Conservation (phyloP, 2,888 invertebrate species). For the Oligia strigilis region DNA sequence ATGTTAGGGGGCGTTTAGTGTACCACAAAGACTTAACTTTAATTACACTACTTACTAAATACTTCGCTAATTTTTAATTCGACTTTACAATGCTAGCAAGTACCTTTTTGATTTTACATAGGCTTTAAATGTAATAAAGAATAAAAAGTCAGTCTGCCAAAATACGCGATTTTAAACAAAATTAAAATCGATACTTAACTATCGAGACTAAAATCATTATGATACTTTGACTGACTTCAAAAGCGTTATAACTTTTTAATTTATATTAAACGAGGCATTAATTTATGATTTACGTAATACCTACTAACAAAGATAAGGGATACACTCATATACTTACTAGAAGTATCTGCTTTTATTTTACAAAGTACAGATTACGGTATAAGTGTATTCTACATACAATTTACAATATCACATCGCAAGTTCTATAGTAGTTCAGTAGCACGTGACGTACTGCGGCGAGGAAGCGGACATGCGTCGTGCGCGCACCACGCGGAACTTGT, state of each 20-base stretch:
- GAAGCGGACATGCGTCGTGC: fast-evolving
- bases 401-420: not conserved
- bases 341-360: constrained; percentile 4
- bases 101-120: not conserved
- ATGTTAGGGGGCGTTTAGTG: not conserved
- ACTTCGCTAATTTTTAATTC: not conserved
- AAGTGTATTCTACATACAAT: not conserved
- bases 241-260: not conserved
- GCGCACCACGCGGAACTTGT: not conserved
- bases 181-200: no score
- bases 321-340: constrained; percentile 7
- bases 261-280: not conserved
- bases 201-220: not conserved
- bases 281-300: not conserved
- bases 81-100: not conserved
- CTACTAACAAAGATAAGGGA: not conserved
- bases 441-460: not conserved
- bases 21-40: not conserved
- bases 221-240: not conserved
- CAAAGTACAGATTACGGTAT: not conserved
- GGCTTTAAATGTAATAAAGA: not conserved
- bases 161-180: not conserved
- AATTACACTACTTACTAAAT: constrained; percentile 6
- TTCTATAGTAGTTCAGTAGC: not conserved
- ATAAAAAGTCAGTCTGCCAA: not conserved